phyloP scores from a whole-genome alignment of 2,888 invertebrate species.

The Pseudanteris insignis region DNA sequence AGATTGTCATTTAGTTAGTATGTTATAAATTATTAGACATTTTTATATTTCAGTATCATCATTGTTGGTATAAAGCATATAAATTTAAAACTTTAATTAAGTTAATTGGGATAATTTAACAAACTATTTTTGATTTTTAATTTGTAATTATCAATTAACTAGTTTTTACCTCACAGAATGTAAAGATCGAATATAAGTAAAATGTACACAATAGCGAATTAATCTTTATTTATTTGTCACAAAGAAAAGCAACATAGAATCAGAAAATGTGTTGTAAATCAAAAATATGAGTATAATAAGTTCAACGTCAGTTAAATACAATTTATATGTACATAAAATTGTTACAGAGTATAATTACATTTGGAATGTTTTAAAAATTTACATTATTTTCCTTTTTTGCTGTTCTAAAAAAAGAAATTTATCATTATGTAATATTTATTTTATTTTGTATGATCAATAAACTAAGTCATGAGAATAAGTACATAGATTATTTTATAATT shows the following conservation, averaged over 20 bases:
- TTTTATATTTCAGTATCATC: too few species aligned
- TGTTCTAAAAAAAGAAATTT: slow-evolving; percentile 57
- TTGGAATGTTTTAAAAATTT: slow-evolving; percentile 50
- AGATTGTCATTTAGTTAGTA: too few species aligned
- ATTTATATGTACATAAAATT: slow-evolving; percentile 56
- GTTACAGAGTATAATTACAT: slow-evolving; percentile 51
- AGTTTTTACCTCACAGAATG: too few species aligned
- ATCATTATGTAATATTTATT: slow-evolving; percentile 9
- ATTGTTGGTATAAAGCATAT: too few species aligned
- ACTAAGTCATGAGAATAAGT: too few species aligned
- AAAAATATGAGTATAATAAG: slow-evolving; percentile 45
- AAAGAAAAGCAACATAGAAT: slow-evolving; percentile 52
- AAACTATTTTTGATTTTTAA: too few species aligned
- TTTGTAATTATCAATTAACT: too few species aligned
- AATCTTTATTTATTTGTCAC: slow-evolving; percentile 40
- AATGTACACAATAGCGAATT: too few species aligned
- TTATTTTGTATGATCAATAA: slow-evolving; percentile 5
- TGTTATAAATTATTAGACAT: too few species aligned
- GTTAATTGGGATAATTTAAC: too few species aligned
- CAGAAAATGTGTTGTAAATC: slow-evolving; percentile 48
- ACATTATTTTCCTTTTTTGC: slow-evolving; percentile 59
- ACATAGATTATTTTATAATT: background rate
- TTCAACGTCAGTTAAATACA: slow-evolving; percentile 40
- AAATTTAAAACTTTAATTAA: too few species aligned
- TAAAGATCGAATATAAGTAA: too few species aligned